A percentile compares a stretch with the other conserved stretches of the same genome.
phyloP scores from a whole-genome alignment of 2,888 invertebrate genomes.

The Oconnorella tubifera region DNA sequence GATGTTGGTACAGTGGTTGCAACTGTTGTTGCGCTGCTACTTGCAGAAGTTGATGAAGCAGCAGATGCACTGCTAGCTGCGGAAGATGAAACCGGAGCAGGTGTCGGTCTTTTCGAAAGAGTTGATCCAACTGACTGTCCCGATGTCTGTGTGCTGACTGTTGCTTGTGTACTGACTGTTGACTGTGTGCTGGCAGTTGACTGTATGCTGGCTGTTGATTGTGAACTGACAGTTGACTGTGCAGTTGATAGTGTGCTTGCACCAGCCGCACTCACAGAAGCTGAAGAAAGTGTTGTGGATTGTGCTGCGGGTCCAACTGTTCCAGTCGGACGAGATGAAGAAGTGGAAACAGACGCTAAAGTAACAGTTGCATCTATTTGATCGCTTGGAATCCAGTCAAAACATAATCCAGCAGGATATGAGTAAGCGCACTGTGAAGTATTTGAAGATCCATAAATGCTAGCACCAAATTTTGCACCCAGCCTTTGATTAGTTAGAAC shows the following conservation, averaged over 20 bases:
- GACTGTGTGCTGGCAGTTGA: too few relatives aligned
- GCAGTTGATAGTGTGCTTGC: too few relatives aligned
- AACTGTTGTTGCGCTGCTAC: neutral
- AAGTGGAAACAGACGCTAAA: too few relatives aligned
- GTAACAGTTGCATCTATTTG: too few relatives aligned
- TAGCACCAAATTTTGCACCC: neutral
- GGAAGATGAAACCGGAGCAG: neutral
- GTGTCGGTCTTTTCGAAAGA: neutral
- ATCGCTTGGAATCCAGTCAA: neutral
- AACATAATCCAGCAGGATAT: slow-evolving; percentile 16
- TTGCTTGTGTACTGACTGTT: neutral
- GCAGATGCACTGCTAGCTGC: neutral
- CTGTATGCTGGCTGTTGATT: too few relatives aligned
- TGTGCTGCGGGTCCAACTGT: neutral
- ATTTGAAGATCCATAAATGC: neutral
- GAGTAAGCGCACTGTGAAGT: neutral
- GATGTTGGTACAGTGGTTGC: neutral
- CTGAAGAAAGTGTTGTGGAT: neutral
- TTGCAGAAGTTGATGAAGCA: slow-evolving; percentile 3
- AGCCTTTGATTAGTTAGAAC: neutral
- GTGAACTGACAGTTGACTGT: too few relatives aligned
- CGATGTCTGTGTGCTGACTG: neutral
- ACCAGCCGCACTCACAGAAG: neutral
- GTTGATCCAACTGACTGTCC: neutral
- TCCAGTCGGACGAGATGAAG: neutral